Percentiles rank a stretch among this genome's conserved stretches.
These are phyloP conservation scores for Tinea pellionella DNA, from an alignment of 2,888 invertebrate species.

Conservation along the genomic window DNA sequence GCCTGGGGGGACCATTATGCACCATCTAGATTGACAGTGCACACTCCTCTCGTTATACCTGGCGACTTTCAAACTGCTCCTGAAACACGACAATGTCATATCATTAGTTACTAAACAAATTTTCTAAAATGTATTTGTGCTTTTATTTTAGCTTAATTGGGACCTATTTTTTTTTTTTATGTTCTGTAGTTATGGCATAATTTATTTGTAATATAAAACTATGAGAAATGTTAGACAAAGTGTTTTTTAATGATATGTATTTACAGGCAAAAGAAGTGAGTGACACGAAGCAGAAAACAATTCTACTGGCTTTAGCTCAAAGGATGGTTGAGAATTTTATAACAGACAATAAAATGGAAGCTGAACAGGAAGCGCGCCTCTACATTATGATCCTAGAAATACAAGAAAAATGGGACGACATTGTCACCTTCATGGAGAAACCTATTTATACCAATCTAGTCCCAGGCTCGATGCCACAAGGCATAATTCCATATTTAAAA, in stretches of 20 bases:
- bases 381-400: constrained; percentile 86
- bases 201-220: too few species aligned
- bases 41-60: too few species aligned
- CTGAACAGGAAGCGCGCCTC: constrained; percentile 92
- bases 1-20: too few species aligned
- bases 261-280: constrained; percentile 52
- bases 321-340: constrained; percentile 94
- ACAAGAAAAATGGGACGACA: constrained; percentile 84
- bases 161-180: too few species aligned
- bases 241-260: too few species aligned
- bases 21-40: too few species aligned
- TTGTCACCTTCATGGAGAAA: constrained; percentile 83
- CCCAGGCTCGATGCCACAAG: constrained; percentile 75
- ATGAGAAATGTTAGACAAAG: too few species aligned
- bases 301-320: constrained; percentile 89
- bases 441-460: constrained; percentile 76
- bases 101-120: neutral
- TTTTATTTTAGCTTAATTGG: too few species aligned
- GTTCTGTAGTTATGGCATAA: too few species aligned
- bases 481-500: constrained; percentile 79
- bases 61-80: too few species aligned
- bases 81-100: too few species aligned
- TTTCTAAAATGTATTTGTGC: too few species aligned
- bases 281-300: constrained; percentile 70
- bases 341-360: constrained; percentile 87